Evolutionary conservation across 2,888 invertebrate species (phyloP).

Genomic region (Fragum sueziense): DNA sequence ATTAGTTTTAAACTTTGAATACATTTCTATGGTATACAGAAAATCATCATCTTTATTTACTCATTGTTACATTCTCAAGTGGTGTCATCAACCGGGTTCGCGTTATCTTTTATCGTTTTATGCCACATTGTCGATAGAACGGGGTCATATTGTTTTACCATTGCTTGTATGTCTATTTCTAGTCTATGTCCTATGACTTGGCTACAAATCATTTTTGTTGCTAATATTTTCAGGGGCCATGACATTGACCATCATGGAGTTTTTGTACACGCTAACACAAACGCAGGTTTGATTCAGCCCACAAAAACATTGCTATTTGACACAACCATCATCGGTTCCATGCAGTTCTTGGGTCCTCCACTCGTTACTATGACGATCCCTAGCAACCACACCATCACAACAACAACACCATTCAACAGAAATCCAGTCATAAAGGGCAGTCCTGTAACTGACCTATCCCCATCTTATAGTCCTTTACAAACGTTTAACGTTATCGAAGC

Average conservation of each 20-base stretch:
- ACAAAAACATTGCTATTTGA: not conserved
- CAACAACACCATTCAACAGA: not conserved
- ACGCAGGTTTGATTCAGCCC: conserved; percentile 1
- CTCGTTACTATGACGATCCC: not conserved
- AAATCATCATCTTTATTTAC: too few species aligned
- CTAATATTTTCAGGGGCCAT: conserved; percentile 3
- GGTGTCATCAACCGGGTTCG: too few species aligned
- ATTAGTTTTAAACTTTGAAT: too few species aligned
- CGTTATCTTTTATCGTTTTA: too few species aligned
- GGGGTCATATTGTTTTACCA: too few species aligned
- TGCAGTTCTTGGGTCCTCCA: not conserved
- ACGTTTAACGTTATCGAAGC: not conserved
- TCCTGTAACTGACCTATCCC: not conserved
- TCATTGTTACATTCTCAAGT: too few species aligned
- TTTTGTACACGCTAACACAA: not conserved
- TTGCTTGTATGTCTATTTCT: too few species aligned
- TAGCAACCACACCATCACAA: not conserved
- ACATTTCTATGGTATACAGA: too few species aligned
- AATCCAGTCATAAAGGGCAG: not conserved
- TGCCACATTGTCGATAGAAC: too few species aligned
- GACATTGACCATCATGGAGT: conserved; percentile 10
- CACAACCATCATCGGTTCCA: not conserved
- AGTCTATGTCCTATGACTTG: too few species aligned
- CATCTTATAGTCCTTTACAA: not conserved
- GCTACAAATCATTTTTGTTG: too few species aligned